Percentiles rank a stretch among this genome's conserved stretches.
phyloP scores from a whole-genome alignment of 2,113 vertebrate genomes.

The Campylorhamphus procurvoides region DNA sequence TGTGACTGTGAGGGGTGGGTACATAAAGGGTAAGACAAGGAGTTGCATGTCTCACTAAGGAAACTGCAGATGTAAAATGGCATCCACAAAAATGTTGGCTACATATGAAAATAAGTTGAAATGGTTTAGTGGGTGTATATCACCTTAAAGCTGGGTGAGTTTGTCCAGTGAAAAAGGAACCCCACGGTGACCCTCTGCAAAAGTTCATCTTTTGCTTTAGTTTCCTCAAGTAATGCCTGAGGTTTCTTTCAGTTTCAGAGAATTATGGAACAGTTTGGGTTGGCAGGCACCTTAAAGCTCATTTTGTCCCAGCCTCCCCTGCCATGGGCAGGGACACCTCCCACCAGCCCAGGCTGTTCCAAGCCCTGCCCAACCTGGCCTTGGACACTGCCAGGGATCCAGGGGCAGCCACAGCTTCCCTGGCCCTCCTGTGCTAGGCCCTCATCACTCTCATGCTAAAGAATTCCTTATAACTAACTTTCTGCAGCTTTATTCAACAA shows the following conservation, averaged over 20 bases:
- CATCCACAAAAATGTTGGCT: not conserved
- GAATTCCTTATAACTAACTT: not conserved
- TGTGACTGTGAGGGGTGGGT: not conserved
- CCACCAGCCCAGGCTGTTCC: rapidly evolving
- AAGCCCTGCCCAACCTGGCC: rapidly evolving
- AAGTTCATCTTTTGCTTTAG: not conserved
- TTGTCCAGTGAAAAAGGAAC: not conserved
- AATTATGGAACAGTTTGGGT: not conserved
- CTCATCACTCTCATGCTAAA: not conserved
- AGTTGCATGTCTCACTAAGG: not conserved
- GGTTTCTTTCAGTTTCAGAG: not conserved
- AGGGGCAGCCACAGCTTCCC: not conserved
- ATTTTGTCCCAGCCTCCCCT: rapidly evolving
- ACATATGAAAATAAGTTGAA: not conserved
- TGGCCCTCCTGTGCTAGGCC: not conserved
- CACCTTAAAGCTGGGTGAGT: not conserved
- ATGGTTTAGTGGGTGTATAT: not conserved
- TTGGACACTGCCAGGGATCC: not conserved
- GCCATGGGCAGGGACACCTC: not conserved
- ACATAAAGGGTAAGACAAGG: not conserved
- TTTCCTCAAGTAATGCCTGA: not conserved
- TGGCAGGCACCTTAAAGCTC: not conserved
- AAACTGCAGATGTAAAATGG: slow-evolving; percentile 4
- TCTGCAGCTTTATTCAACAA: not conserved
- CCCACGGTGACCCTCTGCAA: not conserved